A percentile compares a stretch with the other conserved stretches of the same genome.
Evolutionary conservation across 2,888 invertebrate genomes (phyloP).

Genomic region (Gari tellinella): DNA sequence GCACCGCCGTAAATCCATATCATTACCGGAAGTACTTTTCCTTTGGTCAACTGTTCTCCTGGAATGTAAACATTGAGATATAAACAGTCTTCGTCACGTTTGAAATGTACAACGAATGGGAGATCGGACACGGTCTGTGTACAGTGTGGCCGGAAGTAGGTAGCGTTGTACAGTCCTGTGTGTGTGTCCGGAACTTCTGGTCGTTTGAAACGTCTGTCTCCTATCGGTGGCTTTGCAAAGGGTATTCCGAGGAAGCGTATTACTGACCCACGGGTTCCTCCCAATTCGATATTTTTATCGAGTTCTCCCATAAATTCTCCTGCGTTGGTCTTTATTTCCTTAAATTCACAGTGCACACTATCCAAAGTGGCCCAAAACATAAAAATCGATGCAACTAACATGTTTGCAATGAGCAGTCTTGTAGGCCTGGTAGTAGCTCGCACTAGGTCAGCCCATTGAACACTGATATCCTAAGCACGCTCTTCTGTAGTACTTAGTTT

Average conservation of each 20-base stretch:
- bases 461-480: too few relatives aligned
- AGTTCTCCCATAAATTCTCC: slow-evolving; percentile 32
- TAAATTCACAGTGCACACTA: too few relatives aligned
- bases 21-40: slow-evolving; percentile 88
- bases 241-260: slow-evolving; percentile 48
- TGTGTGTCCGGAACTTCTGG: slow-evolving; percentile 15
- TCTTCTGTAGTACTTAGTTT: too few relatives aligned
- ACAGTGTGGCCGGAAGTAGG: slow-evolving; percentile 45
- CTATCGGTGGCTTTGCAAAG: slow-evolving; percentile 43
- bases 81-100: slow-evolving; percentile 95
- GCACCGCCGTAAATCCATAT: slow-evolving; percentile 98
- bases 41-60: slow-evolving; percentile 7
- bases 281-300: slow-evolving; percentile 17
- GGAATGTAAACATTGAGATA: slow-evolving; percentile 98
- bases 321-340: slow-evolving; percentile 4
- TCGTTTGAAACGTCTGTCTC: slow-evolving; percentile 24
- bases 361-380: too few relatives aligned
- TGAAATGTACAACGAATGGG: slow-evolving; percentile 18
- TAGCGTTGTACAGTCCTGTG: slow-evolving; percentile 30
- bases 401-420: too few relatives aligned
- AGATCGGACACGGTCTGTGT: slow-evolving; percentile 29
- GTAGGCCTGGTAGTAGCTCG: too few relatives aligned
- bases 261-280: slow-evolving; percentile 5
- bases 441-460: too few relatives aligned
- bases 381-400: too few relatives aligned